Evolutionary conservation across 2,113 vertebrate species (phyloP), one percentile per base, ranked within the genome.

Genomic region (Xyliphius kryptos): DNA sequence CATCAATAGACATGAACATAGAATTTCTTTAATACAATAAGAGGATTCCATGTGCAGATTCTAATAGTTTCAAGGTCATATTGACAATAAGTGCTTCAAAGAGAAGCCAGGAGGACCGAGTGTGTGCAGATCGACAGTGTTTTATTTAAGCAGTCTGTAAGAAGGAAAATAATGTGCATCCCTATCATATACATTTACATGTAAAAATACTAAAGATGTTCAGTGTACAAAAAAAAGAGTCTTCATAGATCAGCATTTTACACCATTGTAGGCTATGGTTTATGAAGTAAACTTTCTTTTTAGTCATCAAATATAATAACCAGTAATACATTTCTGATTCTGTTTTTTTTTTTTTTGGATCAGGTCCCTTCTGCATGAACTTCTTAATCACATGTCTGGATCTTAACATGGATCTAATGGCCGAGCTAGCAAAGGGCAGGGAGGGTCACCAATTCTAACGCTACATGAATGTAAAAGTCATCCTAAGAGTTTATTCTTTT

Each of bases 201-300:
- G 93, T 96, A 94, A 94, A 96, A 93, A 95, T 91, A 92, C 92
- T 92, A 91, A 94, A 90, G 91, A 94, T 93, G 92, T 89, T 92
- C 90, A 92, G 90, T 90, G 90, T 97, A 93, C 91, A 95, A 91
- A 97, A 94, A 86, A 89, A 88, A 88, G 83, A 91, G n/a, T n/a
- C 89, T 87, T 87, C 85, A 87, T 89, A 84, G 87, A 80, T 90
- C 88, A 76, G 79, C 80, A 86, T 89, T 89, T 79, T 89, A 90
- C 87, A 91, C 90, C 90, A 83, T 86, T 70, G 84, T 82, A 85
- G 90, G 87, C 83, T 89, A 41, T 12, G 10, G 13, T 81, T 86
- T 85, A 88, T 85, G 86, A 87, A 86, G 88, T 82, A 75, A 83
- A 87, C 59, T 22, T 61, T 69, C 32, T 70, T 61, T 64, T 68